A percentile compares a stretch with the other conserved stretches of the same genome.
phyloP scores from a whole-genome alignment of 2,113 vertebrate species.

The Gobiocypris rarus region DNA sequence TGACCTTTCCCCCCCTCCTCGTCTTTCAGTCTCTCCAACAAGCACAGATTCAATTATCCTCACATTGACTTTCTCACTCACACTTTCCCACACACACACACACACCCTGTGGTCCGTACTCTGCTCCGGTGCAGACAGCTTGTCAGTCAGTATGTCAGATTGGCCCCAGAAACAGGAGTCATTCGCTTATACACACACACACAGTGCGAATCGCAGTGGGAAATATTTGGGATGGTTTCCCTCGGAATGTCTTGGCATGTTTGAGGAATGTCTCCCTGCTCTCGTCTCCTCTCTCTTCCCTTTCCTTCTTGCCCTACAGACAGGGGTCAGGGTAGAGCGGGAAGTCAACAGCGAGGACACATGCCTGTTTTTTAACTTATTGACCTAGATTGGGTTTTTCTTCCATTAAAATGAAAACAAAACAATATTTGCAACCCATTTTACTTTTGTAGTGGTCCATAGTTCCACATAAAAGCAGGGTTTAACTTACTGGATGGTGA shows the following conservation, averaged over 20 bases:
- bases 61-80: slow-evolving; percentile 32
- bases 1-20: neutral
- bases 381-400: neutral
- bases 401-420: neutral
- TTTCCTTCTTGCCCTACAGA: slow-evolving; percentile 37
- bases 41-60: slow-evolving; percentile 42
- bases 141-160: slow-evolving; percentile 49
- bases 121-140: slow-evolving; percentile 35
- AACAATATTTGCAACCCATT: neutral
- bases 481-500: too few species aligned
- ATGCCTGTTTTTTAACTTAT: neutral
- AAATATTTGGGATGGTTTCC: slow-evolving; percentile 83
- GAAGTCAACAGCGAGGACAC: slow-evolving; percentile 22
- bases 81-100: slow-evolving; percentile 22
- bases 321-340: neutral
- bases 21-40: slow-evolving; percentile 13
- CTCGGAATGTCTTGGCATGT: slow-evolving; percentile 81
- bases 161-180: slow-evolving; percentile 30
- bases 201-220: slow-evolving; percentile 67
- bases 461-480: too few species aligned
- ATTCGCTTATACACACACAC: slow-evolving; percentile 56
- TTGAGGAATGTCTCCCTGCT: slow-evolving; percentile 72
- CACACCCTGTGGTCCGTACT: neutral
- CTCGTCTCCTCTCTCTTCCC: slow-evolving; percentile 34
- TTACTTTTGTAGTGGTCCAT: neutral